phyloP scores from a whole-genome alignment of 2,888 invertebrate genomes.

The Sepioteuthis lessoniana region DNA sequence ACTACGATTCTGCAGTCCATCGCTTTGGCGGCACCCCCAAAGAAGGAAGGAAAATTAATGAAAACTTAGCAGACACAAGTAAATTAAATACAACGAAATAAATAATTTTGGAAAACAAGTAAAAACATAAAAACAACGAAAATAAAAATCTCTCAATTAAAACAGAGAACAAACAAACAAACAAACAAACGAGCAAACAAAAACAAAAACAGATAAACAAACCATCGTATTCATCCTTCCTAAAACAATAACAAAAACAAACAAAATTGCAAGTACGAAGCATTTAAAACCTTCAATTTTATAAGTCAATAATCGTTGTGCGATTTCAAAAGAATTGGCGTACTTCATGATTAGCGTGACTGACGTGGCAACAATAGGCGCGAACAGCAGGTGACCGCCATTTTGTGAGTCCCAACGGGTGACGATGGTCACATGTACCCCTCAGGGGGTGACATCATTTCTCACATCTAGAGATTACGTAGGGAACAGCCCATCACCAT shows the following conservation, averaged over 20 bases:
- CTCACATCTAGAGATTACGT: background rate
- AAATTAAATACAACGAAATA: background rate
- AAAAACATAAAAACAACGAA: background rate
- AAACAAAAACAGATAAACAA: background rate
- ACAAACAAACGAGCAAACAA: background rate
- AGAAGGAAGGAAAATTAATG: background rate
- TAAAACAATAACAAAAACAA: too few species aligned
- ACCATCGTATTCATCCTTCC: too few species aligned
- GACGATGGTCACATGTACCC: conserved; percentile 33
- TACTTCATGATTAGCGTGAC: background rate
- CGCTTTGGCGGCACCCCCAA: too few species aligned
- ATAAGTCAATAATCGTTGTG: background rate
- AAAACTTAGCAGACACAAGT: too few species aligned
- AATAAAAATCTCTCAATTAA: background rate
- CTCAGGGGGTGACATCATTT: conserved; percentile 4
- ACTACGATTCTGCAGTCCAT: too few species aligned
- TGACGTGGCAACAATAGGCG: background rate
- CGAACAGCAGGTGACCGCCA: background rate
- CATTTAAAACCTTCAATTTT: background rate
- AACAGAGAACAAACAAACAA: background rate
- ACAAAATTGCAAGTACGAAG: too few species aligned
- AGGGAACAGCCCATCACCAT: conserved; percentile 33
- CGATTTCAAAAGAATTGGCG: background rate
- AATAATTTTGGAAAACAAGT: background rate
- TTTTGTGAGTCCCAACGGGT: background rate